A percentile compares a stretch with the other conserved stretches of the same genome.
phyloP scores from a whole-genome alignment of 2,113 vertebrate genomes.

The Candoia aspera region DNA sequence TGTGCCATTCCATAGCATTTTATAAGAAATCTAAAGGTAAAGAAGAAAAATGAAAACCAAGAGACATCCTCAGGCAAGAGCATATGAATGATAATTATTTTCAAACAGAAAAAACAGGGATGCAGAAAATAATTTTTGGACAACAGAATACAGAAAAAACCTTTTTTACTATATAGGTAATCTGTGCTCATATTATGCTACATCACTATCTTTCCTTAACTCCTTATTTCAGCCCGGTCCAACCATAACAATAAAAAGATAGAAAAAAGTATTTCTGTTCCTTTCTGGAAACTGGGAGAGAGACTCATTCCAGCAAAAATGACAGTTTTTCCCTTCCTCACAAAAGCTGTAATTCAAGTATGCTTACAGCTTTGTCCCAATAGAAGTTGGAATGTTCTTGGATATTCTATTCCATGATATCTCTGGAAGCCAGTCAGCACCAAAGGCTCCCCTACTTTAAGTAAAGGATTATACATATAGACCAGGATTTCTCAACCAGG shows the following conservation, averaged over 20 bases:
- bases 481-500: too few species aligned
- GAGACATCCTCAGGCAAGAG: background rate
- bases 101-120: background rate
- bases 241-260: background rate
- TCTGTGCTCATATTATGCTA: background rate
- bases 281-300: background rate
- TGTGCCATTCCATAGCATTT: conserved; percentile 70
- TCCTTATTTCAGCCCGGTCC: background rate
- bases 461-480: background rate
- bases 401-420: background rate
- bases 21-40: conserved; percentile 73
- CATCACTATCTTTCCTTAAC: background rate
- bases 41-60: background rate
- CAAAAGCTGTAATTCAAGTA: background rate
- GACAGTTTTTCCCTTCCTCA: background rate
- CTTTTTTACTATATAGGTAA: background rate
- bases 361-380: background rate
- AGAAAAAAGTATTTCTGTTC: background rate
- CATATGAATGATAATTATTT: background rate
- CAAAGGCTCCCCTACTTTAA: background rate
- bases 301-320: background rate
- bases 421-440: background rate
- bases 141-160: background rate
- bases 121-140: background rate
- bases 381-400: background rate